Base-by-base conservation (phyloP, 2,797 vertebrate genomes). In the Sandelia bainsii region DNA sequence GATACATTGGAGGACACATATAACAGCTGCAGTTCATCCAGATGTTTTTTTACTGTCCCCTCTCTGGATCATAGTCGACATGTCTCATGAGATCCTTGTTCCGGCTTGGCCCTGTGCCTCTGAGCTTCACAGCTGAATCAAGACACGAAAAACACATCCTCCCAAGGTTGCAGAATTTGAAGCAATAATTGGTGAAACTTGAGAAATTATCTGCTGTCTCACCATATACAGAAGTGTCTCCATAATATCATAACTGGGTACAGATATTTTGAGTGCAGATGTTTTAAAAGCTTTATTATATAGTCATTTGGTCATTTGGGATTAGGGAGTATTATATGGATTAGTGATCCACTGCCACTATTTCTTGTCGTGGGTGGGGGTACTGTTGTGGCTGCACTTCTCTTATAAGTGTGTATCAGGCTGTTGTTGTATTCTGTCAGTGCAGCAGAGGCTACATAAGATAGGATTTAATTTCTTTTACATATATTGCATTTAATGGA, bases 401-500 rank as follows among this genome's bases (percentile, higher is more conserved):
- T 46, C 45, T 8, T 42, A 42, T 6, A 45, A 42, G 14, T 44
- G 16, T 44, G 42, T 1, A 17, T 44, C 13, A 54, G 42, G 20
- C 9, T 53, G 49, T 16, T 51, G 37, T 5, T 42, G 14, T 56
- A n/a, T 20, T 25, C 1, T 3, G 42, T 32, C 10, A 37, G 12
- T 8, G 9, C 14, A 25, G 19, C 22, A 54, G 27, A 16, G 22
- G 48, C 34, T 16, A 19, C n/a, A 23, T 19, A n/a, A 49, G 8
- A 48, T 16, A n/a, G n/a, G n/a, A n/a, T n/a, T n/a, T n/a, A n/a
- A n/a, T n/a, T n/a, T n/a, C n/a, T n/a, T 40, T 25, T 34, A 56
- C 61, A 60, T 62, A 72, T 78, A 51, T 62, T 51, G 63, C 32
- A 60, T 69, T 69, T 69, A 64, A 50, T 60, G 17, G 27, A 6